Base-by-base conservation (phyloP, 2,113 vertebrate genomes). In the Phalacrocorax brasilianus region DNA sequence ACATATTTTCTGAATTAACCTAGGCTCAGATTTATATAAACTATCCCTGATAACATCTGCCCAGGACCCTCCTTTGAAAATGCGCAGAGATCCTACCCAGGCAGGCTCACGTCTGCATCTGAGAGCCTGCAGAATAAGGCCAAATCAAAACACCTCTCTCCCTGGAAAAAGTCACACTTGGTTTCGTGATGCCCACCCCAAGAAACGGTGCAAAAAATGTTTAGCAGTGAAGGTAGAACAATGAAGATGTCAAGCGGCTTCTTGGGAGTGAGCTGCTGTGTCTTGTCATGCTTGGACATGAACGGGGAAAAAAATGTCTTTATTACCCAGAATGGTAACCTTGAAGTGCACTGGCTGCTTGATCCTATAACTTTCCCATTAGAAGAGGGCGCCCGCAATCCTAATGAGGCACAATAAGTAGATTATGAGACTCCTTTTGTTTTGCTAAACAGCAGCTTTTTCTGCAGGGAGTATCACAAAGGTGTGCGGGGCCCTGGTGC, bases 161-260 rank as follows among this genome's bases (percentile, higher is more conserved):
- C 44, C 35, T 53, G 87, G 44, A 79, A 88, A 78, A 78, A 78
- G 24, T 50, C 52, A 4, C 8, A 9, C 81, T 89, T 6, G 72
- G 52, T 44, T 90, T 62, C 27, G 2, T 3, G 72, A 40, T 65
- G 59, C 52, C 56, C 35, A 20, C 62, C 68, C 79, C 68, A 40
- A 66, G 55, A 80, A 92, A 73, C 15, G 3, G 19, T 19, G 66
- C 7, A 30, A 42, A 65, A 65, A 63, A 33, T 2, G 68, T 72
- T 91, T 26, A 45, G 80, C 12, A 8, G 58, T 2, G 35, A 94
- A 94, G 92, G 82, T 86, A 81, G 93, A 97, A 96, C 96, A 96
- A 98, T 98, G 93, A 98, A 98, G 97, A 97, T 83, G 97, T 98
- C 97, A 97, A 91, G 86, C 21, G 28, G 93, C 76, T 94, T 61